phyloP scores from a whole-genome alignment of 2,797 vertebrate genomes.

The Picus viridis region DNA sequence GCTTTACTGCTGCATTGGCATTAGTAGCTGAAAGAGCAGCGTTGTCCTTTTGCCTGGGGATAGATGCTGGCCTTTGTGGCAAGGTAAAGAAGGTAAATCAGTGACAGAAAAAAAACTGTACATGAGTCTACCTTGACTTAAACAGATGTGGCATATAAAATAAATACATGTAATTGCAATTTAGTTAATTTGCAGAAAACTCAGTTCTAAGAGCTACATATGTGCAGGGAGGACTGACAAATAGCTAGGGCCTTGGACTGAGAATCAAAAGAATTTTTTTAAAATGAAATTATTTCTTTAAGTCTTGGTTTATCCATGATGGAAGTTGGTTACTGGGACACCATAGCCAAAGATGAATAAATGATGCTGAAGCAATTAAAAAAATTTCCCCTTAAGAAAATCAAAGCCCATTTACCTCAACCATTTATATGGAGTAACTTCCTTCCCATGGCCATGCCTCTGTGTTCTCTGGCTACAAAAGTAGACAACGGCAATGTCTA shows the following conservation, averaged over 20 bases:
- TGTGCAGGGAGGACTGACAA: background rate
- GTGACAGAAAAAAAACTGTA: background rate
- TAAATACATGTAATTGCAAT: conserved; percentile 3
- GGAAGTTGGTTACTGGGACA: background rate
- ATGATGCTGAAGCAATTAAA: background rate
- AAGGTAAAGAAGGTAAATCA: conserved; percentile 44
- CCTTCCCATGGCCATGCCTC: background rate
- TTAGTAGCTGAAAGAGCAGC: background rate
- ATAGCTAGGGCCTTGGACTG: background rate
- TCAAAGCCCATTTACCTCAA: background rate
- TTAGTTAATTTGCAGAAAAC: conserved; percentile 1
- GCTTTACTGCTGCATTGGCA: background rate
- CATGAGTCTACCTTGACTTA: background rate
- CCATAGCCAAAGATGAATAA: background rate
- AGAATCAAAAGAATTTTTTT: background rate
- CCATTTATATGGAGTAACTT: rapidly evolving
- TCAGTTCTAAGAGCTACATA: background rate
- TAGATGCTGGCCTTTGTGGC: background rate
- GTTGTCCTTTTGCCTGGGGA: background rate
- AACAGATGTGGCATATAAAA: conserved; percentile 21
- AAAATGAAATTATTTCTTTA: background rate
- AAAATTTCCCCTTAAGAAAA: background rate
- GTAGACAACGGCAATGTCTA: background rate
- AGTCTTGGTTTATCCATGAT: background rate
- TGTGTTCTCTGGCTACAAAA: background rate